A percentile compares a stretch with the other conserved stretches of the same genome.
phyloP scores from a whole-genome alignment of 1,140 invertebrate species.

The Caerostris extrusa region DNA sequence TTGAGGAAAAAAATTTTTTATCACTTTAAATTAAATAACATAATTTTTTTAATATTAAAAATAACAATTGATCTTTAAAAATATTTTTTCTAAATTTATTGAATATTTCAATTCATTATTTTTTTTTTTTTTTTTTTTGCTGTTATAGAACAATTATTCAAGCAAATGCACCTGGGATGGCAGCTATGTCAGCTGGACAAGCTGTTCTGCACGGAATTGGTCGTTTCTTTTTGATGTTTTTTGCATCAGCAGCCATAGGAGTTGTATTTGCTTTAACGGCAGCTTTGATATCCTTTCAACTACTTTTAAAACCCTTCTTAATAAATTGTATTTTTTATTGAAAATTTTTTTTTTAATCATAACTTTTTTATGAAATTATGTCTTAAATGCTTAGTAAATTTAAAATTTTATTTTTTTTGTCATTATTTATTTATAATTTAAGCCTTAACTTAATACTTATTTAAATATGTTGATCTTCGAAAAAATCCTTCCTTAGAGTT shows the following conservation, averaged over 20 bases:
- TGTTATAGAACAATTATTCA: constrained; percentile 84
- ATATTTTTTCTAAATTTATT: not conserved
- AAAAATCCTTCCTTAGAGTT: constrained; percentile 99
- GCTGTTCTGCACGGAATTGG: constrained; percentile 93
- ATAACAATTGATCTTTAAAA: no score
- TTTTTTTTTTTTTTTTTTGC: constrained; percentile 44
- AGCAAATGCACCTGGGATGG: constrained; percentile 88
- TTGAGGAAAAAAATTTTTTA: not conserved
- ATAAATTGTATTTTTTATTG: not conserved
- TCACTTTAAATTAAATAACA: not conserved
- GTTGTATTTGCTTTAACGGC: constrained; percentile 96
- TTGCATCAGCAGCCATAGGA: constrained; percentile 98
- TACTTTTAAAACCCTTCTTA: not conserved
- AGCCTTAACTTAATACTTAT: constrained; percentile 81
- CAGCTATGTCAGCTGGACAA: constrained; percentile 86
- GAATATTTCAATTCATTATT: not conserved
- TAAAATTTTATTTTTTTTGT: not conserved
- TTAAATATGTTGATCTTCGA: constrained; percentile 97
- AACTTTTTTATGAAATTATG: not conserved
- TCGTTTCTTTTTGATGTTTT: constrained; percentile 98
- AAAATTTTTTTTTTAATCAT: not conserved
- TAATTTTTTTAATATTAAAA: not conserved
- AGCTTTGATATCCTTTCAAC: constrained; percentile 87
- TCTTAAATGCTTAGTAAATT: not conserved
- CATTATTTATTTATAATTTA: not conserved